Conservation (phyloP, 2,888 invertebrate species). For the Coelopa pilipes region DNA sequence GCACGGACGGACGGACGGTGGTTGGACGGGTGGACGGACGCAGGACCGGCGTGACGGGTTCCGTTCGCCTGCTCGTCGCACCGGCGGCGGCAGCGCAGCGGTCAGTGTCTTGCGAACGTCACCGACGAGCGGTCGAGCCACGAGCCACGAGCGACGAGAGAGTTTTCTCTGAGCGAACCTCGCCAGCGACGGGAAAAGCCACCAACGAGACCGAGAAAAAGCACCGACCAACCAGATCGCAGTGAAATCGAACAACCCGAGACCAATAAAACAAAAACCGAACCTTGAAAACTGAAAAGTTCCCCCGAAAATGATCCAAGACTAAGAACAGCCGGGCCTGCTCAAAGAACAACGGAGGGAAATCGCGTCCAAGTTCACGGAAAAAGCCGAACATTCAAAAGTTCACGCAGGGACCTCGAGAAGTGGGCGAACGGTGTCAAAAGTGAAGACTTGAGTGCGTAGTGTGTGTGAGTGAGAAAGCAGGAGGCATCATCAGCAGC, state of each 20-base stretch:
- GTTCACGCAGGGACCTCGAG: background rate
- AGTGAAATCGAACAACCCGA: too few species aligned
- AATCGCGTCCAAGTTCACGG: background rate
- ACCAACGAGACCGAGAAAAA: too few species aligned
- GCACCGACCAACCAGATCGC: too few species aligned
- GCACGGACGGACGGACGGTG: too few species aligned
- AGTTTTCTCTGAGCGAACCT: too few species aligned
- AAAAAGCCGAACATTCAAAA: background rate
- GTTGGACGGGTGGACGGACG: too few species aligned
- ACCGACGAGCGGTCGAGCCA: constrained; percentile 54
- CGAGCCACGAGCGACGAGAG: too few species aligned
- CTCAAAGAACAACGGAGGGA: background rate
- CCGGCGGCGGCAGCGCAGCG: constrained; percentile 41
- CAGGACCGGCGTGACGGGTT: constrained; percentile 29
- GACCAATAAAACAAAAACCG: too few species aligned
- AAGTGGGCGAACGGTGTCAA: background rate
- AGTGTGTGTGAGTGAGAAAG: background rate
- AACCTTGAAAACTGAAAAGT: constrained; percentile 8
- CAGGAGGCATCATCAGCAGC: background rate
- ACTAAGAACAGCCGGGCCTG: background rate
- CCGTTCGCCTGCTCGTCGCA: constrained; percentile 42
- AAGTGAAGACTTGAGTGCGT: background rate
- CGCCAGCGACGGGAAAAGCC: too few species aligned
- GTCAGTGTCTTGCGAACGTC: constrained; percentile 61
- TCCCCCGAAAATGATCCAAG: too few species aligned